Percentiles rank a stretch among this genome's conserved stretches.
These are phyloP conservation scores for Lophius piscatorius DNA, from an alignment of 2,113 vertebrate genomes.

Conservation along the genomic window DNA sequence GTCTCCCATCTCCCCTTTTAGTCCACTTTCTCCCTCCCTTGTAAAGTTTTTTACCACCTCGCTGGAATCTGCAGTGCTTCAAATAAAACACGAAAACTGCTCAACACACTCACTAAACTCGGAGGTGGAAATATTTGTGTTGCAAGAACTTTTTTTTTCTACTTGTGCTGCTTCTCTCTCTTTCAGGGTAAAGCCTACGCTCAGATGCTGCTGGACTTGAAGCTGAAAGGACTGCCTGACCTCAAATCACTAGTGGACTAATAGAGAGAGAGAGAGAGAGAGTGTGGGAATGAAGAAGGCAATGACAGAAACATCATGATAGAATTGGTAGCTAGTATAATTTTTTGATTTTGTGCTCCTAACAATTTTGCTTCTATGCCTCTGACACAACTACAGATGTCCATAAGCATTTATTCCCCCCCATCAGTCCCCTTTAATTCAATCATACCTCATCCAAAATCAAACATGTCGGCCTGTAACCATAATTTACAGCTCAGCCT, in stretches of 20 bases:
- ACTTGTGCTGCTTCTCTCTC: neutral
- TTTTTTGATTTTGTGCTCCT: no score
- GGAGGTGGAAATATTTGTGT: neutral
- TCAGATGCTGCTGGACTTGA: slow-evolving; percentile 89
- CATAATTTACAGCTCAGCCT: no score
- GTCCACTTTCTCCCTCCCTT: slow-evolving; percentile 1
- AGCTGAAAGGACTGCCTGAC: slow-evolving; percentile 85
- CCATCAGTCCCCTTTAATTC: no score
- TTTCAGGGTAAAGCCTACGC: slow-evolving; percentile 87
- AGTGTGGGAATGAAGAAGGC: neutral
- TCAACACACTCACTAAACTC: slow-evolving; percentile 15
- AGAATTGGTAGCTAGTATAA: no score
- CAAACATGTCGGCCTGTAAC: no score
- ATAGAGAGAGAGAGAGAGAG: neutral
- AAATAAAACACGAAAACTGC: slow-evolving; percentile 27
- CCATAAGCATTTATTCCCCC: no score
- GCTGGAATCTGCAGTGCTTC: slow-evolving; percentile 45
- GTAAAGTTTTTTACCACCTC: slow-evolving; percentile 39
- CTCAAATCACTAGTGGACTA: slow-evolving; percentile 84
- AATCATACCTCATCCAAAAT: no score
- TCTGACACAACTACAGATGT: no score
- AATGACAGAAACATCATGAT: no score
- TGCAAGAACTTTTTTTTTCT: neutral
- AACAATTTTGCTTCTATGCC: no score
- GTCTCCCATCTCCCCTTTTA: slow-evolving; percentile 1